Evolutionary conservation across 2,113 vertebrate species (phyloP).

Genomic region (Pachypanchax playfairii): DNA sequence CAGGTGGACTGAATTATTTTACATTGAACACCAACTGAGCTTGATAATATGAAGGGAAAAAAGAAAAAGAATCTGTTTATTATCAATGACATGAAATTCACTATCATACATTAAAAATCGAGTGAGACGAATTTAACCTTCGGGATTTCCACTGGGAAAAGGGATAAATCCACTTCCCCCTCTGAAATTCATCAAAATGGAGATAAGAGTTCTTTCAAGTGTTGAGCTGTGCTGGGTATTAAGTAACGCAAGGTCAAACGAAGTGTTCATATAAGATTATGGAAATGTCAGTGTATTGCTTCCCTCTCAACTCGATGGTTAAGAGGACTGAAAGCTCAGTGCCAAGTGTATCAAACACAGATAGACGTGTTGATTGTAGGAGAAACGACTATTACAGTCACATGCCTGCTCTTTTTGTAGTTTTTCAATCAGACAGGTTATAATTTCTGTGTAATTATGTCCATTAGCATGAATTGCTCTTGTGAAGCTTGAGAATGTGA

Average conservation of each 20-base stretch:
- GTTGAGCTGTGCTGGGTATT: slow-evolving; percentile 68
- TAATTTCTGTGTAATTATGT: slow-evolving; percentile 72
- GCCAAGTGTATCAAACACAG: slow-evolving; percentile 48
- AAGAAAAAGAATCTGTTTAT: slow-evolving; percentile 43
- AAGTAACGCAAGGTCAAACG: slow-evolving; percentile 72
- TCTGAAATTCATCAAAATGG: slow-evolving; percentile 70
- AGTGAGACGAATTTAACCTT: slow-evolving; percentile 69
- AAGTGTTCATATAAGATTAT: slow-evolving; percentile 73
- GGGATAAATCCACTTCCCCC: slow-evolving; percentile 64
- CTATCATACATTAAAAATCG: slow-evolving; percentile 67
- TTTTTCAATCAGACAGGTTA: slow-evolving; percentile 65
- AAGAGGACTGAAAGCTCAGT: slow-evolving; percentile 35
- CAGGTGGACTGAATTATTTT: neutral
- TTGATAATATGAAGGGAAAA: slow-evolving; percentile 1
- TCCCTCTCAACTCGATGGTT: slow-evolving; percentile 40
- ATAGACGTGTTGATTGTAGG: slow-evolving; percentile 56
- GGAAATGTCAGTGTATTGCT: slow-evolving; percentile 65
- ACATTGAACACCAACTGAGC: slow-evolving; percentile 11
- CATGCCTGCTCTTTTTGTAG: slow-evolving; percentile 56
- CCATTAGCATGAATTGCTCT: slow-evolving; percentile 68
- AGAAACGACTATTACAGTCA: slow-evolving; percentile 56
- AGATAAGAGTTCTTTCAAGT: slow-evolving; percentile 74
- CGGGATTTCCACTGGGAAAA: slow-evolving; percentile 49
- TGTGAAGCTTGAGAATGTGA: slow-evolving; percentile 57
- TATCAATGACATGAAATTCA: slow-evolving; percentile 55